phyloP scores from a whole-genome alignment of 2,888 invertebrate genomes.

The Cephus nigrinus region DNA sequence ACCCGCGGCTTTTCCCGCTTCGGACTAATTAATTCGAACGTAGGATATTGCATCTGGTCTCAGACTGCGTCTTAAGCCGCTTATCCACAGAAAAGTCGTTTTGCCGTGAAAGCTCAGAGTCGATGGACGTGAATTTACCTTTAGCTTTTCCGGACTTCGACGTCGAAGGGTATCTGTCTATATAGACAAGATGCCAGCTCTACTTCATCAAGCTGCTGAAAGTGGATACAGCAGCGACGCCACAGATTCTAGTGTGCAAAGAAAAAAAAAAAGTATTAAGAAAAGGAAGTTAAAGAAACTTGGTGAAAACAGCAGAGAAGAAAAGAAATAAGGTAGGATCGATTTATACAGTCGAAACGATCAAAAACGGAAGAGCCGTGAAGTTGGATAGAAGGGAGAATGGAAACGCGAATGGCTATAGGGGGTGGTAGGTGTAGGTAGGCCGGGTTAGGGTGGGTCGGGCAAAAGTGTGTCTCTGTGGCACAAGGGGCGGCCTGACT shows the following conservation, averaged over 20 bases:
- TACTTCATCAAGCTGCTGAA: background rate
- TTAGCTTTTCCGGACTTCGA: background rate
- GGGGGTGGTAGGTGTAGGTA: background rate
- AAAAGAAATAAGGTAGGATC: background rate
- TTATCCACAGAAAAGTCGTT: background rate
- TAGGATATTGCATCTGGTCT: slow-evolving; percentile 14
- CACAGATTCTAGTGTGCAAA: background rate
- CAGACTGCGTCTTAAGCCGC: slow-evolving; percentile 9
- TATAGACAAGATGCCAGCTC: background rate
- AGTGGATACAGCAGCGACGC: background rate
- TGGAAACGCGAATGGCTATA: background rate
- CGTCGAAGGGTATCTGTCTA: background rate
- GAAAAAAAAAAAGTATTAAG: background rate
- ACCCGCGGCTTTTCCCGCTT: background rate
- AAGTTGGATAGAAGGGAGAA: background rate
- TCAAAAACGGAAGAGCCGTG: background rate
- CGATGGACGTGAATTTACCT: background rate
- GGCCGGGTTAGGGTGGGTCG: slow-evolving; percentile 7
- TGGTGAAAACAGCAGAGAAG: background rate
- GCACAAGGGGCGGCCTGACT: slow-evolving; percentile 42
- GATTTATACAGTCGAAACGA: background rate
- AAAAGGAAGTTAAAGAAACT: background rate
- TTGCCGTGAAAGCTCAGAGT: background rate
- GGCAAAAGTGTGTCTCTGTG: slow-evolving; percentile 59
- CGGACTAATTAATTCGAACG: slow-evolving; percentile 14